Evolutionary conservation across 2,888 invertebrate species (phyloP), one percentile per base, ranked within the genome.

Genomic region (Disparrhopalites patrizii): DNA sequence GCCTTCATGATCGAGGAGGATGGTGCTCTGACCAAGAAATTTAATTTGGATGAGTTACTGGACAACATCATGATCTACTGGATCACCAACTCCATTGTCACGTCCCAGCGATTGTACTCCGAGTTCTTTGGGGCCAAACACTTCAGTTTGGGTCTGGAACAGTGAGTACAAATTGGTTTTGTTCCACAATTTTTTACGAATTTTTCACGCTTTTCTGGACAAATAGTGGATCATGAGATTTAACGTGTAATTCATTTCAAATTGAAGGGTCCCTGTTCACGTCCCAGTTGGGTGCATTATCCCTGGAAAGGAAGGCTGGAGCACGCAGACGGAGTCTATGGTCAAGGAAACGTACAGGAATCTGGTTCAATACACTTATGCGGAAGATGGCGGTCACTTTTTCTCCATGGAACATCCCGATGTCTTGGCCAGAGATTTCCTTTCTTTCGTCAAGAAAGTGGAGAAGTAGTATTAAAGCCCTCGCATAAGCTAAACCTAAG

Each of bases 361-460:
- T 78, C 79, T 92, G 56, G 80, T 90, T 4, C 87, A 87, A 55
- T 85, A 85, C 74, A 86, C 84, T 0, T 81, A 86, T 51, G 82
- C 87, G 33, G 81, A 83, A 0, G 81, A 84, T 2, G 92, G 91
- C 1, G 95, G 95, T 0, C 94, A 94, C 78, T 96, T 93, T 78
- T 88, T 89, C 0, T 91, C 92, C 0, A 81, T 93, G 65, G 91
- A 95, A 78, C 82, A 85, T 68, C 92, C 94, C 0, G 79, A 84
- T 43, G 74, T 87, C 0, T 76, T 95, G 28, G 86, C 89, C 2
- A 80, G 84, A 0, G 91, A 93, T 77, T 79, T 95, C 10, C 85
- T 84, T 76, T 66, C 76, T 3, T 82, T 82, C 73, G 78, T 80
- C 3, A 63, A 54, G 15, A 5, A 13, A n/a, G 57, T 57, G 2